Evolutionary conservation across 1,140 invertebrate species (phyloP).

Genomic region (Aphaenogaster ashmeadi): DNA sequence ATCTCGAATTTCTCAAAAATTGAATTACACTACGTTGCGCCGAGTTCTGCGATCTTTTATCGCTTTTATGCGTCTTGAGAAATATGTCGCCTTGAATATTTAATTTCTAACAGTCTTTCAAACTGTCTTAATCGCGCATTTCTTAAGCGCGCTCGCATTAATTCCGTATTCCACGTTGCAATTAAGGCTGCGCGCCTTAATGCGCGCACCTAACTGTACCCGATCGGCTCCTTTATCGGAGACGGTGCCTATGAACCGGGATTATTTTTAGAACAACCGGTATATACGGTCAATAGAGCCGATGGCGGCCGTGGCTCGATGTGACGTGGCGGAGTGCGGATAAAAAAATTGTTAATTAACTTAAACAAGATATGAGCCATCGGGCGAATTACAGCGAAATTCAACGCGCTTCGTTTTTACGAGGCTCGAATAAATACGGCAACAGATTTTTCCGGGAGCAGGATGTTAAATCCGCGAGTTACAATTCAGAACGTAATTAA

Average conservation of each 20-base stretch:
- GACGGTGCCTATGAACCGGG: slow-evolving; percentile 64
- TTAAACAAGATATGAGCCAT: slow-evolving; percentile 44
- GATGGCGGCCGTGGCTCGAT: slow-evolving; percentile 32
- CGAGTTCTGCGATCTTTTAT: neutral
- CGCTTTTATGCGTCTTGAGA: neutral
- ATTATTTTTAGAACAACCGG: slow-evolving; percentile 71
- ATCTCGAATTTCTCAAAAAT: neutral
- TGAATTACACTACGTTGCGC: neutral
- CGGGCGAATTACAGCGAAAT: slow-evolving; percentile 2
- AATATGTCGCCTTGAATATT: neutral
- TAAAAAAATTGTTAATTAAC: slow-evolving; percentile 72
- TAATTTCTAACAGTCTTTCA: neutral
- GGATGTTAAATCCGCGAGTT: neutral
- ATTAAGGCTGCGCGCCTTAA: slow-evolving; percentile 54
- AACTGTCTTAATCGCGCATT: neutral
- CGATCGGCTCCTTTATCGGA: slow-evolving; percentile 29
- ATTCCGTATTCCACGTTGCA: slow-evolving; percentile 22
- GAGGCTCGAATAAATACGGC: neutral
- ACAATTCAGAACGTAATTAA: no score
- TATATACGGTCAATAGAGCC: slow-evolving; percentile 70
- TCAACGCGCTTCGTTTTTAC: neutral
- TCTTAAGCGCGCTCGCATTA: slow-evolving; percentile 15
- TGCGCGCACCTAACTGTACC: slow-evolving; percentile 55
- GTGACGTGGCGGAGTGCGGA: slow-evolving; percentile 33
- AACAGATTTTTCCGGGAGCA: neutral